Conservation (phyloP, 2,888 invertebrate genomes). For the Euphydryas editha region DNA sequence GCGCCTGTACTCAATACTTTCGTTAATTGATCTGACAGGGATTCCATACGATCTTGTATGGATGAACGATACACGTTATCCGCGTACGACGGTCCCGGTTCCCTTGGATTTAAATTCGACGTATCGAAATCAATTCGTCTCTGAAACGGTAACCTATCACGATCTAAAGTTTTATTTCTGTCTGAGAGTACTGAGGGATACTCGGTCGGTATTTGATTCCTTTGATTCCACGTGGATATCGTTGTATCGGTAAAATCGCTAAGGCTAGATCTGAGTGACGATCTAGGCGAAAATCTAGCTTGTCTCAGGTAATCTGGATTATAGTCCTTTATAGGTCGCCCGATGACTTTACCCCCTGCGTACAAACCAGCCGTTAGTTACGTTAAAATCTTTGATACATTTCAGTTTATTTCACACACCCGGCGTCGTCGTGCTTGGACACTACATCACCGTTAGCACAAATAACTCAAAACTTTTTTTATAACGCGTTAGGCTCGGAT, state of each 20-base stretch:
- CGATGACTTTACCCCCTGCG: constrained; percentile 73
- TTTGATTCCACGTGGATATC: constrained; percentile 78
- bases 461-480: constrained; percentile 56
- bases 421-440: constrained; percentile 51
- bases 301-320: constrained; percentile 70
- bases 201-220: constrained; percentile 61
- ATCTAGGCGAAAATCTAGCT: constrained; percentile 71
- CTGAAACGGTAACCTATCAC: constrained; percentile 66
- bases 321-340: constrained; percentile 77
- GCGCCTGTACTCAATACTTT: constrained; percentile 75
- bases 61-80: constrained; percentile 65
- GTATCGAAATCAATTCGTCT: constrained; percentile 75
- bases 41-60: constrained; percentile 70
- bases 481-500: constrained; percentile 46
- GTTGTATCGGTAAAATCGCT: constrained; percentile 82
- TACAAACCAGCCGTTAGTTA: constrained; percentile 53
- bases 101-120: constrained; percentile 58
- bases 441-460: constrained; percentile 76
- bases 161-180: constrained; percentile 66
- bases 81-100: constrained; percentile 68
- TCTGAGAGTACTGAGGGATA: constrained; percentile 77
- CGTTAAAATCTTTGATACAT: constrained; percentile 59
- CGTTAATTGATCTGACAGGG: constrained; percentile 72
- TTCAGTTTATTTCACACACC: constrained; percentile 78
- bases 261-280: constrained; percentile 75